Evolutionary conservation across 1,140 invertebrate species (phyloP).

Genomic region (Bombus pascuorum): DNA sequence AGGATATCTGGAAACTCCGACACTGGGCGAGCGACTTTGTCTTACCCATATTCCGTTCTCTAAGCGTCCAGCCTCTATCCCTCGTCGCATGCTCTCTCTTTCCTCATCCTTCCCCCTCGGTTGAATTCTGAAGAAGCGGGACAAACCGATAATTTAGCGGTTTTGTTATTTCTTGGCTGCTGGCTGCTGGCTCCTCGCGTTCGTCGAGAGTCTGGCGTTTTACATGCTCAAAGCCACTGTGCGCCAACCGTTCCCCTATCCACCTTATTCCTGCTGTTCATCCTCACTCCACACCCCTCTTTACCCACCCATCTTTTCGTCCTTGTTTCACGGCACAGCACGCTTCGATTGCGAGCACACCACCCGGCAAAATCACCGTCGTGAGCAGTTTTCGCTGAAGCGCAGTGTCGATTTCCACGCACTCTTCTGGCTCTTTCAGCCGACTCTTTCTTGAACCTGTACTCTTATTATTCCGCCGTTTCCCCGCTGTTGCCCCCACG

Average conservation of each 20-base stretch:
- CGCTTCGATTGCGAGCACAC: constrained; percentile 23
- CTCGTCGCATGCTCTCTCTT: constrained; percentile 13
- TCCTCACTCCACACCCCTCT: not conserved
- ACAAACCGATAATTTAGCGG: constrained; percentile 79
- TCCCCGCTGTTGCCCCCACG: constrained; percentile 33
- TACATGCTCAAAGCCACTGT: constrained; percentile 74
- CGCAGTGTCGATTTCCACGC: constrained; percentile 69
- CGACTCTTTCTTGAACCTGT: constrained; percentile 20
- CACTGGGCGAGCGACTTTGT: constrained; percentile 28
- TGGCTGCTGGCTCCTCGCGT: constrained; percentile 40
- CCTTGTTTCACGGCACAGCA: not conserved
- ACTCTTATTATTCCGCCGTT: constrained; percentile 63
- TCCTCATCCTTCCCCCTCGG: constrained; percentile 8
- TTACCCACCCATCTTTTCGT: not conserved
- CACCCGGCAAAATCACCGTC: constrained; percentile 11
- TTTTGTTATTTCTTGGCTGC: constrained; percentile 73
- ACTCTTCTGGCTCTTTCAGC: constrained; percentile 52
- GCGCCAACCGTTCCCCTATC: constrained; percentile 7
- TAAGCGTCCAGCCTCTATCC: not conserved
- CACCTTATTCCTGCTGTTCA: not conserved
- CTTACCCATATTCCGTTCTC: constrained; percentile 62
- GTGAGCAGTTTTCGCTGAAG: constrained; percentile 52
- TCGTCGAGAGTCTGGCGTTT: constrained; percentile 47
- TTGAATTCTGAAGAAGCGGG: constrained; percentile 55
- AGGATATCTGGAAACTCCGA: constrained; percentile 45